Conservation (phyloP, 2,113 vertebrate species). For the Grammomys surdaster region DNA sequence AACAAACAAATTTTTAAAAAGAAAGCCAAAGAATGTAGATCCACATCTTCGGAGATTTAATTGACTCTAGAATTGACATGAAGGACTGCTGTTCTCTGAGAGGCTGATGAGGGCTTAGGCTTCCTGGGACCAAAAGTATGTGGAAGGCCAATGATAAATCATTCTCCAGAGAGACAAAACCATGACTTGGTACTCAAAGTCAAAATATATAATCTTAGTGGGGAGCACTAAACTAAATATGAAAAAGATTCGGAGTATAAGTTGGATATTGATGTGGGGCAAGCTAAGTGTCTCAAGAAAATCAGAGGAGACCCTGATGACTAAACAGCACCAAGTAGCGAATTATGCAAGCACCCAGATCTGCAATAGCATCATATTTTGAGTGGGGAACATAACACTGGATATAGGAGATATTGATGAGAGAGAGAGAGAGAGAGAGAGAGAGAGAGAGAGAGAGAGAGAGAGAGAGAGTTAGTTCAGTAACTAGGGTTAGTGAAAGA, state of each 20-base stretch:
- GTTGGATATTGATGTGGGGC: neutral
- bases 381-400: neutral
- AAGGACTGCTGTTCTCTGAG: neutral
- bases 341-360: neutral
- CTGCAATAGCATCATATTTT: neutral
- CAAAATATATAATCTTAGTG: neutral
- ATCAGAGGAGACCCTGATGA: neutral
- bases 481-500: neutral
- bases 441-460: too few species aligned
- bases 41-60: neutral
- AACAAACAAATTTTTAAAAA: neutral
- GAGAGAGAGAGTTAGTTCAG: accelerated
- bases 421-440: neutral
- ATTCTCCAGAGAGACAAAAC: neutral
- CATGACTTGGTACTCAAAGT: neutral
- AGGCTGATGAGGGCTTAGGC: accelerated
- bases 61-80: neutral
- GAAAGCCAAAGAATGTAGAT: neutral
- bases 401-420: neutral
- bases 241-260: neutral
- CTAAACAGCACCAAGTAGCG: neutral
- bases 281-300: neutral
- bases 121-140: neutral
- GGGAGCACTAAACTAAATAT: neutral
- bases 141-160: neutral